Evolutionary conservation across 2,888 invertebrate genomes (phyloP), one percentile per base, ranked within the genome.

Genomic region (Amiota communis): DNA sequence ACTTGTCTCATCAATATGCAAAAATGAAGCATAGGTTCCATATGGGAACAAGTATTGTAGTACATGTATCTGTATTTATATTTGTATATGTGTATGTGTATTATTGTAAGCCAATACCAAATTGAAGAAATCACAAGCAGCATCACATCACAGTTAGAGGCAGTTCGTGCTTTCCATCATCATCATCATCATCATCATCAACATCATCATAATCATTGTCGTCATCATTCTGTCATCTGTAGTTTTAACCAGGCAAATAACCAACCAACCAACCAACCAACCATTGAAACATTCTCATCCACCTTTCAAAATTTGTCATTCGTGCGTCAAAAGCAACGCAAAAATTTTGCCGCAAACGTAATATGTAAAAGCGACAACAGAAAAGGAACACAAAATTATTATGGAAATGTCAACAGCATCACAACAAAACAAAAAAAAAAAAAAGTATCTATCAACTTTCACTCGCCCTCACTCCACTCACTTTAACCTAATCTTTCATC

Each of bases 281-380:
- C 36, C 36, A 36, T 36, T 36, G 36, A 36, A 36, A 36, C 8
- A 36, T 36, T n/a, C 13, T 53, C 53, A 53, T 15, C 15, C 53
- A 13, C 53, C 12, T 9, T 53, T 53, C 8, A 15, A 79, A 75
- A 79, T 74, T 76, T 75, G 78, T 76, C 83, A 78, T 76, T 73
- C 83, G 85, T 82, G 85, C 85, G 85, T 80, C 83, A 83, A 82
- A 81, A 80, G 85, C 80, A 83, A 83, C 78, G 83, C 80, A 76
- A 82, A 82, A 79, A 79, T 82, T 77, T 69, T 77, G 23, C 23
- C 13, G n/a, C n/a, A 53, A 53, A 53, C 13, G 53, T 2, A 53
- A 53, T 13, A 53, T 53, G n/a, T 6, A 53, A 53, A 53, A 8
- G n/a, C 53, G n/a, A 59, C 59, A 9, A 15, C 57, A 23, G 57